Evolutionary conservation across 2,888 invertebrate species (phyloP).

Genomic region (Eupeodes luniger): DNA sequence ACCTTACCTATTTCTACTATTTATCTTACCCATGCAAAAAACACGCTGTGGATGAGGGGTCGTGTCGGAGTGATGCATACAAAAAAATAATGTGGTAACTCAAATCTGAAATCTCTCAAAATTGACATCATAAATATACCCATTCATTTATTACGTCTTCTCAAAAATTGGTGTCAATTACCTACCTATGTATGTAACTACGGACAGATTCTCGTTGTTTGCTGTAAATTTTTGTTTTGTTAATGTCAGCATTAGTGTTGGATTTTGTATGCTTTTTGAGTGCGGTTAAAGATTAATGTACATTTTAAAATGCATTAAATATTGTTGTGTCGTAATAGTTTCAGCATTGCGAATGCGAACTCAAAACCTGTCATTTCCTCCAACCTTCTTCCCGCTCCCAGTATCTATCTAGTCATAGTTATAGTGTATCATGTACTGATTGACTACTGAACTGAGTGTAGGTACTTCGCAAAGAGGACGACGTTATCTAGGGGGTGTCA

Average conservation of each 20-base stretch:
- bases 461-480: conserved; percentile 35
- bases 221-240: conserved; percentile 22
- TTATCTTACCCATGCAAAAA: conserved; percentile 51
- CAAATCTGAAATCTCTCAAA: conserved; percentile 43
- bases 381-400: neutral
- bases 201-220: neutral
- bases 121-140: conserved; percentile 62
- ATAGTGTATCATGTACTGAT: too few species aligned
- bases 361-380: conserved; percentile 49
- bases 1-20: conserved; percentile 40
- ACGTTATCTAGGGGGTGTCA: conserved; percentile 68
- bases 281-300: conserved; percentile 1
- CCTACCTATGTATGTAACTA: neutral
- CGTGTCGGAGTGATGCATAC: conserved; percentile 30
- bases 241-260: conserved; percentile 52
- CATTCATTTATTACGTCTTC: conserved; percentile 58
- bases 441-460: neutral
- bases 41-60: conserved; percentile 47
- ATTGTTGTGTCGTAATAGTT: conserved; percentile 66
- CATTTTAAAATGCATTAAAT: conserved; percentile 33
- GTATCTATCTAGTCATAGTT: neutral
- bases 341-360: conserved; percentile 53
- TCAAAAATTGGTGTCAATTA: conserved; percentile 42
- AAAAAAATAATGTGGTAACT: conserved; percentile 66
- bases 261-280: conserved; percentile 4